Conservation (phyloP, 2,888 invertebrate genomes). For the Listrodromus nycthemerus region DNA sequence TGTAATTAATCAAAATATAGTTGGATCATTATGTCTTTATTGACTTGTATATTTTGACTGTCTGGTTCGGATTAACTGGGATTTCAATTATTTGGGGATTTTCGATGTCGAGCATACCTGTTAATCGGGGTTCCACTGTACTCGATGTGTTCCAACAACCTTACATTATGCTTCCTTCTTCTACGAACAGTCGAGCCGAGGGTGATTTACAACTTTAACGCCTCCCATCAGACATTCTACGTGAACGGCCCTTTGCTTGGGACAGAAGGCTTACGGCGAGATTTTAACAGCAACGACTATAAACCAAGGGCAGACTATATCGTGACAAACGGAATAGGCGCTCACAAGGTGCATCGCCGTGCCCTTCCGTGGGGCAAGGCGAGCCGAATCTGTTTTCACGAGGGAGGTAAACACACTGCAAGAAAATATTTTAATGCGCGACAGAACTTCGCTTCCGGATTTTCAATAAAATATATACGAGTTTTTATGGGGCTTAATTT, state of each 20-base stretch:
- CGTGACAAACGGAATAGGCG: slow-evolving; percentile 48
- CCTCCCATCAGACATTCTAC: slow-evolving; percentile 39
- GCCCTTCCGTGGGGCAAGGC: slow-evolving; percentile 63
- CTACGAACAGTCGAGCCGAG: not conserved
- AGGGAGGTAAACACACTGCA: slow-evolving; percentile 64
- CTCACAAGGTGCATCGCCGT: slow-evolving; percentile 62
- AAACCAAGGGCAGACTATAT: slow-evolving; percentile 17
- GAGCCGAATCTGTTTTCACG: slow-evolving; percentile 59
- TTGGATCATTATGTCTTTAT: too few relatives aligned
- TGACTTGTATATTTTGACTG: too few relatives aligned
- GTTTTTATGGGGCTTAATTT: too few relatives aligned
- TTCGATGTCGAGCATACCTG: too few relatives aligned
- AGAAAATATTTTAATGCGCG: not conserved
- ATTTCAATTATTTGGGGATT: too few relatives aligned
- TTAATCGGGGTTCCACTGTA: too few relatives aligned
- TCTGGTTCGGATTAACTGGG: too few relatives aligned
- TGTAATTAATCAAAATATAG: too few relatives aligned
- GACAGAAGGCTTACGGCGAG: not conserved
- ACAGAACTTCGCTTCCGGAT: not conserved
- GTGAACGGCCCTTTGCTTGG: slow-evolving; percentile 7
- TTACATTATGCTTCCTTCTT: not conserved
- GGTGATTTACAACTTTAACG: slow-evolving; percentile 27
- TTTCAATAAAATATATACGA: not conserved
- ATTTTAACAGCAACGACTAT: not conserved
- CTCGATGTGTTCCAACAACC: too few relatives aligned